Conservation (phyloP, 1,140 invertebrate species). For the Archivesica marissinica region DNA sequence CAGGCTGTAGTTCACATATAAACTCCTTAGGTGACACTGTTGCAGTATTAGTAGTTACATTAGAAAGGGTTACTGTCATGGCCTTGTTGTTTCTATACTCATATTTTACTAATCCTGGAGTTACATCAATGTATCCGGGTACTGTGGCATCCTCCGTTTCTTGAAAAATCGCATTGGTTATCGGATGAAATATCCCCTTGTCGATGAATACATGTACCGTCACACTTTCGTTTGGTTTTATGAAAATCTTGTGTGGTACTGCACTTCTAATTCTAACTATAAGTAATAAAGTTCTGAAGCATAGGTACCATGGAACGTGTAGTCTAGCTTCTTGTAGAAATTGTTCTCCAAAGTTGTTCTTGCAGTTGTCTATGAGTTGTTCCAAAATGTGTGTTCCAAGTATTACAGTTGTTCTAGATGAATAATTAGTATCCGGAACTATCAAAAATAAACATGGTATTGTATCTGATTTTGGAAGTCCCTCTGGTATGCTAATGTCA, state of each 20-base stretch:
- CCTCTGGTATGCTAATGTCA: neutral
- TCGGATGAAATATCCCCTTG: neutral
- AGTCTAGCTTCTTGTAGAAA: constrained; percentile 30
- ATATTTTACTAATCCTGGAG: neutral
- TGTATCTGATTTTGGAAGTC: neutral
- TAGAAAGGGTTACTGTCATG: neutral
- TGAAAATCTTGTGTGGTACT: constrained; percentile 3
- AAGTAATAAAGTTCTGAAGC: constrained; percentile 37
- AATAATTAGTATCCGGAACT: constrained; percentile 47
- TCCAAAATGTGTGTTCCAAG: constrained; percentile 40
- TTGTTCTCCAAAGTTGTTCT: constrained; percentile 7
- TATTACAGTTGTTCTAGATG: constrained; percentile 32
- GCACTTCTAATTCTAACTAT: constrained; percentile 30
- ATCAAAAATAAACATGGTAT: constrained; percentile 17
- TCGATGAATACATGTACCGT: neutral
- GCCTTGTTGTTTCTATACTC: neutral
- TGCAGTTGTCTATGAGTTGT: neutral
- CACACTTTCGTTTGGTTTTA: constrained; percentile 34
- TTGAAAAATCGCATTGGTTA: constrained; percentile 9
- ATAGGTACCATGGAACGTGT: constrained; percentile 23
- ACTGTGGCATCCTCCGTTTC: neutral
- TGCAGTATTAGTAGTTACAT: too few relatives aligned
- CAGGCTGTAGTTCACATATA: too few relatives aligned
- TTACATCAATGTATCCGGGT: neutral
- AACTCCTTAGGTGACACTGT: too few relatives aligned